Percentiles rank a stretch among this genome's conserved stretches.
Conservation (phyloP, 1,140 invertebrate genomes). For the Colletes latitarsis region DNA sequence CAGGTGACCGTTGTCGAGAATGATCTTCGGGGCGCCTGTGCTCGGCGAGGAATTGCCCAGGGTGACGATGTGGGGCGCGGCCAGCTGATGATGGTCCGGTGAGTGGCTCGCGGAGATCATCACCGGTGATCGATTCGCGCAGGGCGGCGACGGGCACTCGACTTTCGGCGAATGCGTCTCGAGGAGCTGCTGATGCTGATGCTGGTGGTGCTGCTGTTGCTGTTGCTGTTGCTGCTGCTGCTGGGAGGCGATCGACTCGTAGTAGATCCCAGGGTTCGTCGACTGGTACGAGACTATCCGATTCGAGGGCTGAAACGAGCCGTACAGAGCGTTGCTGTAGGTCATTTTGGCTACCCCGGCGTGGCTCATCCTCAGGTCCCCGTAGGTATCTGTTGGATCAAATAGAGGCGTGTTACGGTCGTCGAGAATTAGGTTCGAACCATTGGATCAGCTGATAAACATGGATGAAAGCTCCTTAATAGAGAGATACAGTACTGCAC, state of each 20-base stretch:
- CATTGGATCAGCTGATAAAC: too few species aligned
- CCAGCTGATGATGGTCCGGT: slow-evolving; percentile 75
- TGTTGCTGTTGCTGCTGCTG: slow-evolving; percentile 66
- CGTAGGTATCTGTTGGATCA: slow-evolving; percentile 73
- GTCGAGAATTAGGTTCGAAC: too few species aligned
- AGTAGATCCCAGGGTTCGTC: slow-evolving; percentile 60
- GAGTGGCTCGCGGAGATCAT: slow-evolving; percentile 72
- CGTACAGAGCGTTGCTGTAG: slow-evolving; percentile 61
- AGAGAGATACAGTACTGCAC: too few species aligned
- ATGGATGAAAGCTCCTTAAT: too few species aligned
- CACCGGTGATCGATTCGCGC: slow-evolving; percentile 70
- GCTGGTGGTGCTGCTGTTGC: slow-evolving; percentile 68
- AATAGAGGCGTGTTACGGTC: neutral
- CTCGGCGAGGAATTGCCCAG: slow-evolving; percentile 70
- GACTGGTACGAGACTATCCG: slow-evolving; percentile 63
- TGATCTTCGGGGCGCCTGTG: slow-evolving; percentile 59
- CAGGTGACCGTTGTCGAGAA: slow-evolving; percentile 69
- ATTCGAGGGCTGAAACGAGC: slow-evolving; percentile 48
- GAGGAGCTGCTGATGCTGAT: slow-evolving; percentile 65
- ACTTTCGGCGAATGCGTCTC: slow-evolving; percentile 76
- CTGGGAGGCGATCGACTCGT: slow-evolving; percentile 68
- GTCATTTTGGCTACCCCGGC: slow-evolving; percentile 56
- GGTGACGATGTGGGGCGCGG: slow-evolving; percentile 74
- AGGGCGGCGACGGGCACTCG: slow-evolving; percentile 75
- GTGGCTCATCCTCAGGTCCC: slow-evolving; percentile 69